Evolutionary conservation across 1,140 invertebrate genomes (phyloP), one percentile per base, ranked within the genome.

Genomic region (Aleiodes sp.): DNA sequence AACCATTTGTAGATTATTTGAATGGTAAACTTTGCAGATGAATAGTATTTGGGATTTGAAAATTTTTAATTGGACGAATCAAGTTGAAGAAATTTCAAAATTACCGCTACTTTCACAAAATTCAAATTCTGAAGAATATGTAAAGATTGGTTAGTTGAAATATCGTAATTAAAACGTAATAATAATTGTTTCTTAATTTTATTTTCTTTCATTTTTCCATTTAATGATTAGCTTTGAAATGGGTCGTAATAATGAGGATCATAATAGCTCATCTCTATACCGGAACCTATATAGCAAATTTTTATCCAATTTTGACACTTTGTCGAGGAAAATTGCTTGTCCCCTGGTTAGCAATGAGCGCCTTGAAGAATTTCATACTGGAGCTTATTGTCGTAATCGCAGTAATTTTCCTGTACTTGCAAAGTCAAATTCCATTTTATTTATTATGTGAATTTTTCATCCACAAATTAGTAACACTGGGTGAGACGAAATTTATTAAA

Each of bases 311-410:
- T 52, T 61, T 78, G 14, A 81, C 74, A 1, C 74, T 69, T 66
- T 76, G 70, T 14, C 70, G 74, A 2, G 75, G 72, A 7, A 65
- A 71, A 8, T 43, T 78, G 1, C 39, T 82, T 4, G 2, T 79
- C n/a, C 72, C 78, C 6, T 82, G 80, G 80, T 43, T 82, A 24
- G 39, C 75, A 4, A 46, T 77, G 2, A 80, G 76, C n/a, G 73
- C 74, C 6, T 61, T 82, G 8, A 73, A 76, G 26, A 75, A 77
- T 21, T 56, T 81, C 24, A 16, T 80, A 6, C 60, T 78, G 4
- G 78, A 82, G 52, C 8, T 78, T 1, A 31, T 77, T 19, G 73
- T 72, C 4, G 19, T 79, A 1, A 12, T 60, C 0, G 66, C 76
- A 1, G 63, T 67, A 1, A 46, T 75, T 0, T 26, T 79, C 4